Percentiles rank a stretch among this genome's conserved stretches.
phyloP scores from a whole-genome alignment of 2,113 vertebrate species.

The Antechinus stuartii region DNA sequence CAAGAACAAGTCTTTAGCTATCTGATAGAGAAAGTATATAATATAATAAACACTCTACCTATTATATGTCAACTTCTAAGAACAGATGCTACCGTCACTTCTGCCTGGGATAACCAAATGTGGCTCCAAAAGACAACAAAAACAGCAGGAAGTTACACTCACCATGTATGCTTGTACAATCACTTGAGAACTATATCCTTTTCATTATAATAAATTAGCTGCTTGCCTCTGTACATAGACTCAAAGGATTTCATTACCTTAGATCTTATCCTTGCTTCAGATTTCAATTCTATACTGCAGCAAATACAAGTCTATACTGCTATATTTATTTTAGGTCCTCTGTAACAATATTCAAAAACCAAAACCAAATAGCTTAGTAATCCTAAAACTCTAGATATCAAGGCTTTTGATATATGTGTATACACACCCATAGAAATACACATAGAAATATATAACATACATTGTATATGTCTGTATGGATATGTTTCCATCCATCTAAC shows the following conservation, averaged over 20 bases:
- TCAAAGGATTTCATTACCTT: not conserved
- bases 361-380: not conserved
- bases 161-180: not conserved
- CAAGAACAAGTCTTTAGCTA: not conserved
- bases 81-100: not conserved
- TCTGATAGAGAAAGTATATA: not conserved
- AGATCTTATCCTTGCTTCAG: not conserved
- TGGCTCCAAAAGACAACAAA: not conserved
- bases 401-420: not conserved
- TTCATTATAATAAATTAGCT: not conserved
- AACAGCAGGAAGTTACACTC: not conserved
- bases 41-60: not conserved
- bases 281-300: not conserved
- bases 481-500: not conserved
- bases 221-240: not conserved
- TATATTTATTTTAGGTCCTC: constrained; percentile 2
- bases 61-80: not conserved
- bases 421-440: not conserved
- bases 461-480: not conserved
- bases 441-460: not conserved
- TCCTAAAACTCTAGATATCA: not conserved
- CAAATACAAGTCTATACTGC: not conserved
- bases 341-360: constrained; percentile 25
- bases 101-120: not conserved
- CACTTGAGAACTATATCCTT: not conserved